These are phyloP conservation scores for Tyria jacobaeae DNA, from an alignment of 2,888 invertebrate species.

Conservation along the genomic window DNA sequence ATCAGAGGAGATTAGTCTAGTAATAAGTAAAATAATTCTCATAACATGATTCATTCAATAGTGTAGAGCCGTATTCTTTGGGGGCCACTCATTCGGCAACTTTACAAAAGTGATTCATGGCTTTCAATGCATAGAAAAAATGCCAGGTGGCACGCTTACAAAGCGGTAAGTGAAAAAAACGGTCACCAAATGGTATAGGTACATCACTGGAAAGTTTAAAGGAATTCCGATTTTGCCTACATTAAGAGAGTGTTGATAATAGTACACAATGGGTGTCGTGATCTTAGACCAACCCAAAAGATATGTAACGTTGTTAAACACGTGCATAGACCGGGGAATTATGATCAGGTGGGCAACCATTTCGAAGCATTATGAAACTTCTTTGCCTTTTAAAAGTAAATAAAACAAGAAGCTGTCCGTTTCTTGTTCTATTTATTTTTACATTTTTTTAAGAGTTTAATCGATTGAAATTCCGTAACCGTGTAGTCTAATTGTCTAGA, in stretches of 20 bases:
- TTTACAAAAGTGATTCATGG: constrained; percentile 75
- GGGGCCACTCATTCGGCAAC: constrained; percentile 63
- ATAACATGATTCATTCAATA: constrained; percentile 56
- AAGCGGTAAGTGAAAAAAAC: constrained; percentile 73
- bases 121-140: constrained; percentile 80
- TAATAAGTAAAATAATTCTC: constrained; percentile 34
- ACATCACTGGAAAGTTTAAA: constrained; percentile 42
- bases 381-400: constrained; percentile 60
- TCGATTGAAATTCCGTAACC: too few relatives aligned
- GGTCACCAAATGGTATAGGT: constrained; percentile 65
- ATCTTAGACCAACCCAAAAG: constrained; percentile 70
- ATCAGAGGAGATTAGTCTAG: constrained; percentile 19
- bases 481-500: too few relatives aligned
- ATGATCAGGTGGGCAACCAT: constrained; percentile 76
- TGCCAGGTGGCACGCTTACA: constrained; percentile 81
- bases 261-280: constrained; percentile 62
- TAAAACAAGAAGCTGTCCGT: too few relatives aligned
- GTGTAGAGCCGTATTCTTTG: constrained; percentile 41
- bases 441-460: too few relatives aligned
- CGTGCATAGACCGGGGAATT: constrained; percentile 75
- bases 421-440: constrained; percentile 35
- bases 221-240: constrained; percentile 60
- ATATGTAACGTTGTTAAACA: constrained; percentile 77
- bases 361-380: constrained; percentile 61
- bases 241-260: constrained; percentile 61